Base-by-base conservation (phyloP, 2,888 invertebrate genomes). In the Caenorhabditis imperialis region DNA sequence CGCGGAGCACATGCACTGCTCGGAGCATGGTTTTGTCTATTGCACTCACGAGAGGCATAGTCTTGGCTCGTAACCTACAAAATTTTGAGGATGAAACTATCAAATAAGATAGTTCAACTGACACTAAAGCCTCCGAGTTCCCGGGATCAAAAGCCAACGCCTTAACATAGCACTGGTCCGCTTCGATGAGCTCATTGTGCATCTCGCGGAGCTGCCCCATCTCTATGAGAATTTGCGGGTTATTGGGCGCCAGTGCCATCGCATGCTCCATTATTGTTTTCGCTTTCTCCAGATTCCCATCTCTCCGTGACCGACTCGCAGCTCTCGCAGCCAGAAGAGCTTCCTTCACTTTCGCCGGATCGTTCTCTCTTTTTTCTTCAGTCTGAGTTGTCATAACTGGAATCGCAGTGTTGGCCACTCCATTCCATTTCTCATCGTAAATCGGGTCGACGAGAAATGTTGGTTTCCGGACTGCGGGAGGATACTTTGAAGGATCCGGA, bases 221-320 rank as follows among this genome's bases (percentile, higher is more conserved):
- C 53, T 93, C 93, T 78, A 94, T 93, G 8, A 98, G 90, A 50
- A 97, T 92, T 86, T 97, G 96, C 0, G 96, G 94, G 90, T 97
- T 94, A 83, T 93, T 92, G 0, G 97, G 97, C 14, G 95, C 94
- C 40, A 98, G 90, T 0, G 94, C 94, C 65, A 94, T 92, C 0
- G 96, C 96, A 89, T 97, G 96, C 89, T 95, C 86, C 63, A 89
- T 89, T 8, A 90, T 85, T 73, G 88, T 88, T 50, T 81, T 71
- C 18, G 88, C 81, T 71, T 70, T 79, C 25, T 78, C 72, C 3
- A 73, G 16, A 40, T 88, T 85, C 50, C 86, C 87, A 35, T 74
- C 63, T 47, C 72, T 65, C 27, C 83, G 55, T 1, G 76, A 83
- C 23, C 70, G 51, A 45, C 73, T 77, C 6, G 87, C 86, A 0